Evolutionary conservation across 2,888 invertebrate species (phyloP), one percentile per base, ranked within the genome.

Genomic region (Thera obeliscata): DNA sequence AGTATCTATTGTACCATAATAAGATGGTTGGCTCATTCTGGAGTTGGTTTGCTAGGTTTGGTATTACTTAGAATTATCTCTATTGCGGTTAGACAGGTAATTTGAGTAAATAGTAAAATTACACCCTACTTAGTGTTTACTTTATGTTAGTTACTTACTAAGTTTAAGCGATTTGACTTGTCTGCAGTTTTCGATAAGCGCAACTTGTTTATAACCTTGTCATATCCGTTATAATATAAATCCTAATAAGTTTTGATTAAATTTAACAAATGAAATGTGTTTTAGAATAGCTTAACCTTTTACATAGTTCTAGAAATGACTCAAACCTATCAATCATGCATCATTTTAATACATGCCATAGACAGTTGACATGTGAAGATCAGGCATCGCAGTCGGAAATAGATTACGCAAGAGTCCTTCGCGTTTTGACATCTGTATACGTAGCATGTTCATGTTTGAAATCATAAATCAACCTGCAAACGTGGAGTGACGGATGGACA

Each of bases 381-480:
- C 60, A 67, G 55, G 61, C 60, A 61, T 61, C 58, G 60, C 55
- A 64, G 57, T 68, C 57, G 57, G 67, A 72, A 73, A 70, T 67
- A 72, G 62, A 65, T 80, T 79, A 75, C 74, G 73, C 75, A 79
- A 81, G 68, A 76, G 69, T 70, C 73, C 72, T 67, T 73, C 61
- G 61, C 54, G 33, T 58, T 70, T 64, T 72, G 78, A 81, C 80
- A 81, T 79, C 50, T 69, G 61, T 50, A 58, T 80, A 64, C 56
- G 61, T 60, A 61, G 66, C 68, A 83, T 76, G 84, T 83, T 78
- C 84, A 79, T 74, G 81, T 81, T 62, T 71, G 74, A 80, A 77
- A 81, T 80, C 86, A 91, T 92, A 87, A 88, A 91, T 92, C 90
- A 90, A 81, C 76, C 73, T 76, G 74, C 77, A 76, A 76, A 81